Evolutionary conservation across 2,888 invertebrate species (phyloP), one percentile per base, ranked within the genome.

Genomic region (Cryptocheilus praepositus): DNA sequence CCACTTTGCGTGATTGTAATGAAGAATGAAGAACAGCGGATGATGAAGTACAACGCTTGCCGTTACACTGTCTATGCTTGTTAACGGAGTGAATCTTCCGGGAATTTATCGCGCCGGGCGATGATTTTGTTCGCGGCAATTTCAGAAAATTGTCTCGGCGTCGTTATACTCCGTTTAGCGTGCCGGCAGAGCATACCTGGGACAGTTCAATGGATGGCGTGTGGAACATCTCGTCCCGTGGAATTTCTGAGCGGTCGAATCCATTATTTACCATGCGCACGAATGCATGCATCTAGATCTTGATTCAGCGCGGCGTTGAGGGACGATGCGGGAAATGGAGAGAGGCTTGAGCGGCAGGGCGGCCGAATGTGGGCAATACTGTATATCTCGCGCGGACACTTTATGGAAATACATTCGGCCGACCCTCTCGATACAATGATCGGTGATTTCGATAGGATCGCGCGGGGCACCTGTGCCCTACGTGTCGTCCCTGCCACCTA

Each of bases 331-430:
- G 65, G 57, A 64, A 60, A 65, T 64, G 16, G 57, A 43, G 61
- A 61, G 51, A 18, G 43, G 52, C 7, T 28, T 19, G 43, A 43
- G 44, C 13, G 19, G 49, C 25, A 53, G 57, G 63, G 43, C 49
- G 57, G 65, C 44, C 71, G 58, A 62, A 67, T 63, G 72, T 55
- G 79, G 74, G 79, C 79, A 79, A 79, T 79, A 79, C 79, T 75
- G 68, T 79, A 74, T 79, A 79, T 79, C 79, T 79, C 70, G 53
- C 65, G 76, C 77, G 74, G 78, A 74, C 83, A 83, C 78, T 85
- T 78, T 87, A 88, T 88, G 87, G 87, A 87, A 88, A 88, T 88
- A 81, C 82, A 83, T 83, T 80, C 76, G 81, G 81, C 78, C 79
- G 80, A 58, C 71, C 70, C 81, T 79, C 77, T 82, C 85, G 83